phyloP scores from a whole-genome alignment of 2,888 invertebrate genomes.

The Platypus cylindrus region DNA sequence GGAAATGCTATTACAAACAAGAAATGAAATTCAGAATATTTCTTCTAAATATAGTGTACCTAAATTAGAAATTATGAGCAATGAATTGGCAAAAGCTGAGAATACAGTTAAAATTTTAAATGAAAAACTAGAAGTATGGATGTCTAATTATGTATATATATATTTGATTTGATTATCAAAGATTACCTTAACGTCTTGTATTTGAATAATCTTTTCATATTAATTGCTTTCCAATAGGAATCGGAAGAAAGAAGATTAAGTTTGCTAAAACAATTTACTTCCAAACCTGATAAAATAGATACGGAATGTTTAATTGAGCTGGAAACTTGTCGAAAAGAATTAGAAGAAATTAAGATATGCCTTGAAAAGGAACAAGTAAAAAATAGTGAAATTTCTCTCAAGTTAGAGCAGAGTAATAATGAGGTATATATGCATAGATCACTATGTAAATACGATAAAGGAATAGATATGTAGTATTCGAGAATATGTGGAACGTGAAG shows the following conservation, averaged over 20 bases:
- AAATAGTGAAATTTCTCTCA: constrained; percentile 14
- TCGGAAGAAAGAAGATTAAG: constrained; percentile 17
- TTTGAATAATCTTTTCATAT: constrained; percentile 4
- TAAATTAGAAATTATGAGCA: constrained; percentile 25
- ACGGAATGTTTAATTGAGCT: constrained; percentile 5
- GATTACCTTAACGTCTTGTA: not conserved
- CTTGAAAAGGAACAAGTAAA: constrained; percentile 15
- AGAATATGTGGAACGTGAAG: too few relatives aligned
- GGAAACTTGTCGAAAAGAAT: constrained; percentile 6
- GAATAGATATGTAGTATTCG: too few relatives aligned
- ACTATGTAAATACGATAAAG: not conserved
- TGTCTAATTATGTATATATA: constrained; percentile 2
- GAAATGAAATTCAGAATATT: constrained; percentile 25
- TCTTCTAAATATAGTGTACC: constrained; percentile 27
- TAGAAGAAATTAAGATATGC: constrained; percentile 9
- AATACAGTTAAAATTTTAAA: constrained; percentile 20
- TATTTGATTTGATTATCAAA: constrained; percentile 1
- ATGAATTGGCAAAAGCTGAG: constrained; percentile 23
- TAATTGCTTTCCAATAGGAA: too few relatives aligned
- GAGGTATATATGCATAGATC: constrained; percentile 12
- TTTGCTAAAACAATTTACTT: constrained; percentile 12
- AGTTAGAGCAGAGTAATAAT: constrained; percentile 16
- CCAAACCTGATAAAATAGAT: constrained; percentile 5
- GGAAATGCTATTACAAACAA: constrained; percentile 25
- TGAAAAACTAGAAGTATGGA: constrained; percentile 15